Base-by-base conservation (phyloP, 2,888 invertebrate genomes). In the Lysandra bellargus region DNA sequence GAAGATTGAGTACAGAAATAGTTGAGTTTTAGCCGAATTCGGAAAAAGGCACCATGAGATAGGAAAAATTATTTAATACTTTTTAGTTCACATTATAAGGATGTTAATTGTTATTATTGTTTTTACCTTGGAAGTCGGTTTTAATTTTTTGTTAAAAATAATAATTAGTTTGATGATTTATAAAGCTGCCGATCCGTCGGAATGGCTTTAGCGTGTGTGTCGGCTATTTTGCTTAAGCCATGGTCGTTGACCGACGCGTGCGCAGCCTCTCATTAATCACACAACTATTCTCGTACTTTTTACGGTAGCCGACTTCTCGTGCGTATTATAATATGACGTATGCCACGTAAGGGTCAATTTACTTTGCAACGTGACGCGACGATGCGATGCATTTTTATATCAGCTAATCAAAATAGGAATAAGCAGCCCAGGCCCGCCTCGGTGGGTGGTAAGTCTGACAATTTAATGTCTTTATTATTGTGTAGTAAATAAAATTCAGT, bases 181-280 rank as follows among this genome's bases (percentile, higher is more conserved):
- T n/a, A 17, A 4, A 60, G n/a, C n/a, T 17, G 60, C 60, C 23
- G 23, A 23, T 23, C 5, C 2, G 78, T 79, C 80, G 60, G 78
- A 79, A 78, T 80, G 80, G 77, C 80, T 79, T 72, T 72, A 80
- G 69, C 33, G 69, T 37, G 69, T 69, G 37, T 14, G 78, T 81
- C 79, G 49, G 49, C 60, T 49, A 60, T 78, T 14, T 0, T 30
- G 64, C 64, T 64, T 33, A 14, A 69, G 73, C 73, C 80, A 79
- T 83, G 83, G 84, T 83, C 83, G 82, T 83, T 83, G 82, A 92
- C 92, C 92, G 90, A 89, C 87, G 87, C 90, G 89, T 89, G 90
- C 88, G 90, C 88, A 88, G 57, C 75, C 75, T 49, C 75, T 75
- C 75, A 44, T 75, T 53, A 76, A 30, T 23, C 53, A 76, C 57